phyloP scores from a whole-genome alignment of 2,797 vertebrate genomes.

The Acrossocheilus fasciatus region DNA sequence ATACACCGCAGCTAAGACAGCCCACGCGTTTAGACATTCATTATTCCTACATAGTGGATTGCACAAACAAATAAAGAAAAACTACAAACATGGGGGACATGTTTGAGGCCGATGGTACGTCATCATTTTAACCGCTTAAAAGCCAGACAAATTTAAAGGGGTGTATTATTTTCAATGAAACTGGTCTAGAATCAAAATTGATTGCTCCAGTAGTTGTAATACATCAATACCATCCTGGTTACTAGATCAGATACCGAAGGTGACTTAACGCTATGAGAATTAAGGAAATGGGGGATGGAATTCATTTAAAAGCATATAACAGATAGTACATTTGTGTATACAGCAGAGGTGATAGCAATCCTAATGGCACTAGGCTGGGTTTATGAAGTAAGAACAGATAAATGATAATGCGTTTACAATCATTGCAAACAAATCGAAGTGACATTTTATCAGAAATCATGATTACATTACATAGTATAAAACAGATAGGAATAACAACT shows the following conservation, averaged over 20 bases:
- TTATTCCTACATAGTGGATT: not conserved
- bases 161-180: not conserved
- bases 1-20: not conserved
- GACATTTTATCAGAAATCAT: not conserved
- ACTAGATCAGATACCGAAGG: not conserved
- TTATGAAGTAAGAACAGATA: not conserved
- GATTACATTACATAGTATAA: not conserved
- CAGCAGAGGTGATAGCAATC: not conserved
- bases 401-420: not conserved
- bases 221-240: too few species aligned
- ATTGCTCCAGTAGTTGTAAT: not conserved
- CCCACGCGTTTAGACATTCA: not conserved
- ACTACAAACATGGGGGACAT: slow-evolving; percentile 26
- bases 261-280: not conserved
- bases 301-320: not conserved
- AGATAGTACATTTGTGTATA: not conserved
- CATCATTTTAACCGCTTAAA: not conserved
- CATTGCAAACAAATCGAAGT: not conserved
- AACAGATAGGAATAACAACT: not conserved
- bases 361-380: not conserved
- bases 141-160: not conserved
- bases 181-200: not conserved
- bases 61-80: not conserved
- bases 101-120: not conserved
- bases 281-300: not conserved